These are phyloP conservation scores for Myotis myotis DNA, from an alignment of 2,797 vertebrate species.

Conservation along the genomic window DNA sequence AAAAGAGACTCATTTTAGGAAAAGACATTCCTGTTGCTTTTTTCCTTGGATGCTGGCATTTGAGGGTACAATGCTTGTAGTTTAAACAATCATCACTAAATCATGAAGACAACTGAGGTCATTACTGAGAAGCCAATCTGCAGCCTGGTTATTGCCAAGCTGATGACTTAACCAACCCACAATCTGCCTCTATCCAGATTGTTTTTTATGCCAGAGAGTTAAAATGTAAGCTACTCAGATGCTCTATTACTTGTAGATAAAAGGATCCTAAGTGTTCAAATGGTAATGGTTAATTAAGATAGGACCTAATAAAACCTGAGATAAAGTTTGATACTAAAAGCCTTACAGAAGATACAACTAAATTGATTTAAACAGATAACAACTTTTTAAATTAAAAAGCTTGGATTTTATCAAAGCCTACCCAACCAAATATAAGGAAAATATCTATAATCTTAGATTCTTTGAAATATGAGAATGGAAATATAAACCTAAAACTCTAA, in stretches of 20 bases:
- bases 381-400: background rate
- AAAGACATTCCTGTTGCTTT: background rate
- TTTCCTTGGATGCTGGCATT: background rate
- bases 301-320: background rate
- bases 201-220: background rate
- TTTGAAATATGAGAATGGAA: background rate
- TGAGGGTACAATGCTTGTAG: background rate
- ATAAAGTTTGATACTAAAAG: background rate
- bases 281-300: background rate
- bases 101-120: background rate
- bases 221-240: background rate
- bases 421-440: background rate
- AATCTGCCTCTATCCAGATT: background rate
- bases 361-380: background rate
- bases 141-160: background rate
- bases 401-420: background rate
- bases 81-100: background rate
- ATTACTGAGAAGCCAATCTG: background rate
- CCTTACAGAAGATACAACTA: background rate
- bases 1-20: background rate
- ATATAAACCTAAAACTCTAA: background rate
- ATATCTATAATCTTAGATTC: background rate
- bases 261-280: background rate
- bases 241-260: background rate
- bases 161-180: background rate